Evolutionary conservation across 2,888 invertebrate genomes (phyloP), one percentile per base, ranked within the genome.

Genomic region (Cetonia aurata): DNA sequence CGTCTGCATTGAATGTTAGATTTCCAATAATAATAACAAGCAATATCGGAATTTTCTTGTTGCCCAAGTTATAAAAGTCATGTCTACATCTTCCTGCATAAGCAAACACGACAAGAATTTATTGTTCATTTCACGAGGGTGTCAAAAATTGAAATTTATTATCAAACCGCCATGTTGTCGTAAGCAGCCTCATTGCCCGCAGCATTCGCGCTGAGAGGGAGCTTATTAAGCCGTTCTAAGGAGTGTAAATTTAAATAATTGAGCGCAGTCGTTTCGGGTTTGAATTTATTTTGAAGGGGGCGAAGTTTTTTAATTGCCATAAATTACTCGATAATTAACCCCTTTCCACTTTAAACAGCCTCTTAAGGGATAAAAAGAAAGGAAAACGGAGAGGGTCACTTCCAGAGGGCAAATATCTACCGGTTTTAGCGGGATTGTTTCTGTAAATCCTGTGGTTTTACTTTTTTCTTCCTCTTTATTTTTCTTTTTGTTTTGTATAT

Each of bases 231-330:
- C 44, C 60, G 19, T 60, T 60, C 25, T 46, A 4, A 46, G 46
- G 46, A 46, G 60, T 60, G 31, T 60, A 60, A 60, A 60, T 60
- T 60, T 46, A 60, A 60, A 60, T 60, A 60, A 60, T 48, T 60
- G 46, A 44, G 12, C 60, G 31, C 46, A 25, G 46, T 60, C 46
- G 46, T 60, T 60, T 46, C 13, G 46, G 60, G 46, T 60, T 60
- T 46, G 60, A 60, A 60, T 60, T 60, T 46, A 60, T 60, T 46
- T 60, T 46, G 46, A 46, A 46, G 60, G 60, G n/a, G 31, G 60
- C 44, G 60, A 60, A 60, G 46, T 46, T 60, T 60, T 60, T 60
- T 60, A 60, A 60, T 60, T 60, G 46, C 46, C 44, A 60, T 60
- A 60, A 60, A 60, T 60, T 60, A 46, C 44, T 25, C 60, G 60